Conservation (phyloP, 2,888 invertebrate genomes). For the Cephus sareptanus region DNA sequence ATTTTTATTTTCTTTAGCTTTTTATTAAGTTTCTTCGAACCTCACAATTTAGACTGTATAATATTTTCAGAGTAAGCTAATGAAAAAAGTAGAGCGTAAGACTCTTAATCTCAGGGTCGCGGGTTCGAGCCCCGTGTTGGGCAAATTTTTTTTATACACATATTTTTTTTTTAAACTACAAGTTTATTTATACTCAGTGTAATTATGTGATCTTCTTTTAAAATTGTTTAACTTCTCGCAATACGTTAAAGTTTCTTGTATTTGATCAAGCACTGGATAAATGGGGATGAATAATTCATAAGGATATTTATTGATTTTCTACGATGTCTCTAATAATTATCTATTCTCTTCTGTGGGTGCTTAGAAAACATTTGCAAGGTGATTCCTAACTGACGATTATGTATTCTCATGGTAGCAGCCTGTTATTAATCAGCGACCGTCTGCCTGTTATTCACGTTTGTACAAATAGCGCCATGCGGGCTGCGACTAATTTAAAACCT, state of each 20-base stretch:
- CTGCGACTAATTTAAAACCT: neutral
- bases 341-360: neutral
- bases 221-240: neutral
- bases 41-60: no score
- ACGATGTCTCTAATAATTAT: neutral
- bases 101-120: slow-evolving; percentile 62
- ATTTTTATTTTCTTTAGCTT: no score
- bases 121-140: slow-evolving; percentile 61
- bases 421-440: slow-evolving; percentile 15
- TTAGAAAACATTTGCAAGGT: neutral
- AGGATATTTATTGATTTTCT: neutral
- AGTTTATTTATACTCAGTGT: neutral
- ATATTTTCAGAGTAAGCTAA: no score
- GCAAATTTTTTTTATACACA: slow-evolving; percentile 31
- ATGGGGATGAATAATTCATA: neutral
- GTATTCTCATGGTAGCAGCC: slow-evolving; percentile 9
- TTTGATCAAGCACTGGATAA: neutral
- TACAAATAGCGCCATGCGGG: neutral
- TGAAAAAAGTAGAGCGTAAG: slow-evolving; percentile 28
- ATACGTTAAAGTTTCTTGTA: neutral
- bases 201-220: neutral
- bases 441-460: slow-evolving; percentile 1
- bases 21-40: no score
- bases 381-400: neutral
- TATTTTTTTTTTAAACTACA: neutral